Conservation (phyloP, 2,888 invertebrate genomes). For the Diadegma fenestrale region DNA sequence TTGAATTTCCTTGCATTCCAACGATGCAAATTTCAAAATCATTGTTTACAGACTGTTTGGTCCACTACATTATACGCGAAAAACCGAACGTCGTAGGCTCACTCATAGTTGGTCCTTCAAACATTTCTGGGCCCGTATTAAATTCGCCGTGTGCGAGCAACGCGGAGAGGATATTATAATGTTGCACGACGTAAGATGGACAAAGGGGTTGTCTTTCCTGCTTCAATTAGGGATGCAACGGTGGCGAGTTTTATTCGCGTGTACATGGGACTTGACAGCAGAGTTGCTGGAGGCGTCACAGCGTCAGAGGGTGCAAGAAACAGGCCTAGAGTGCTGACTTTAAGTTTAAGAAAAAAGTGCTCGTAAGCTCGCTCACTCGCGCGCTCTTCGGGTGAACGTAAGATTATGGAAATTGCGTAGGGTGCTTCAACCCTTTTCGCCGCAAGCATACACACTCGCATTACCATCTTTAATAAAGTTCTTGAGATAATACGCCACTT, state of each 20-base stretch:
- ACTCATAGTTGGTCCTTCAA: no score
- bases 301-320: not conserved
- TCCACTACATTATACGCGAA: not conserved
- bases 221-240: conserved; percentile 24
- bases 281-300: not conserved
- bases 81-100: no score
- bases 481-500: conserved; percentile 43
- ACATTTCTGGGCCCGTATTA: conserved; percentile 29
- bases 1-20: no score
- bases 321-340: not conserved
- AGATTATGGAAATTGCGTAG: conserved; percentile 50
- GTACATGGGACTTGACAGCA: not conserved
- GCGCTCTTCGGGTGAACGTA: not conserved
- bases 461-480: conserved; percentile 39
- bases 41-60: conserved; percentile 47
- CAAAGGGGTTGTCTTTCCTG: not conserved
- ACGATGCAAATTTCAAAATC: no score
- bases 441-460: not conserved
- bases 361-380: no score
- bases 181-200: not conserved
- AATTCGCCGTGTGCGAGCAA: conserved; percentile 37
- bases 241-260: conserved; percentile 16
- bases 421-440: conserved; percentile 17
- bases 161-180: conserved; percentile 31
- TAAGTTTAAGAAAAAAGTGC: not conserved